Conservation (phyloP, 30 jellyfish, hydroid and myxozoan genomes). For the Aurelia sp. region DNA sequence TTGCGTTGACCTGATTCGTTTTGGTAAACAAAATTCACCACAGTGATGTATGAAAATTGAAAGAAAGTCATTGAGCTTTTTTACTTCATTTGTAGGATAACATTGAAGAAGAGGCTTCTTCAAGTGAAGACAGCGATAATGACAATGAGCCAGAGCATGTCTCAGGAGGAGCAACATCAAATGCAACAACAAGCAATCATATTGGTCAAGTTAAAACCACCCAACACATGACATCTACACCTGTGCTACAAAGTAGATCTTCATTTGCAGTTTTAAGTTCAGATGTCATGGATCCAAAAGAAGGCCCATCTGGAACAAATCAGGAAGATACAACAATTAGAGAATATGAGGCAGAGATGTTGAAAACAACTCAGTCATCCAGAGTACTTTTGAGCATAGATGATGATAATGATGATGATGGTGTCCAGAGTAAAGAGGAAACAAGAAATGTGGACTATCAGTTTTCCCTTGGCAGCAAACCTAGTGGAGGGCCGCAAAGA, state of each 20-base stretch:
- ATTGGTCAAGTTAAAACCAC: slow-evolving; percentile 1
- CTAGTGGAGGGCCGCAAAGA: slow-evolving; percentile 61
- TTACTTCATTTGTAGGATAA: too few relatives aligned
- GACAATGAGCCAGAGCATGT: slow-evolving; percentile 27
- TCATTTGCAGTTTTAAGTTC: slow-evolving; percentile 62
- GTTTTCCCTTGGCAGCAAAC: slow-evolving; percentile 43
- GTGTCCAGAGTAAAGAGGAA: background rate
- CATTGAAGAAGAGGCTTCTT: slow-evolving; percentile 3
- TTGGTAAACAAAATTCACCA: too few relatives aligned
- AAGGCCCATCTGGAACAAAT: slow-evolving; percentile 27
- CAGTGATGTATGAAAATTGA: too few relatives aligned
- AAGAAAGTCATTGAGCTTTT: too few relatives aligned
- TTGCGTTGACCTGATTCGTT: too few relatives aligned
- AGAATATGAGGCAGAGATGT: background rate
- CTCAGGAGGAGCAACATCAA: background rate
- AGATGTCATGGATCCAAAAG: slow-evolving; percentile 44
- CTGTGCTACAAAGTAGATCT: slow-evolving; percentile 49
- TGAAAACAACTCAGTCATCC: background rate
- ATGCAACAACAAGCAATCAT: slow-evolving; percentile 17
- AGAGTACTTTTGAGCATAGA: slow-evolving; percentile 18
- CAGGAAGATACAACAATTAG: background rate
- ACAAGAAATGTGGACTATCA: background rate
- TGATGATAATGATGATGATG: slow-evolving; percentile 16
- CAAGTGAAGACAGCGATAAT: slow-evolving; percentile 37
- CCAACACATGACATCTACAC: slow-evolving; percentile 59